Evolutionary conservation across 2,888 invertebrate species (phyloP).

Genomic region (Patella depressa): DNA sequence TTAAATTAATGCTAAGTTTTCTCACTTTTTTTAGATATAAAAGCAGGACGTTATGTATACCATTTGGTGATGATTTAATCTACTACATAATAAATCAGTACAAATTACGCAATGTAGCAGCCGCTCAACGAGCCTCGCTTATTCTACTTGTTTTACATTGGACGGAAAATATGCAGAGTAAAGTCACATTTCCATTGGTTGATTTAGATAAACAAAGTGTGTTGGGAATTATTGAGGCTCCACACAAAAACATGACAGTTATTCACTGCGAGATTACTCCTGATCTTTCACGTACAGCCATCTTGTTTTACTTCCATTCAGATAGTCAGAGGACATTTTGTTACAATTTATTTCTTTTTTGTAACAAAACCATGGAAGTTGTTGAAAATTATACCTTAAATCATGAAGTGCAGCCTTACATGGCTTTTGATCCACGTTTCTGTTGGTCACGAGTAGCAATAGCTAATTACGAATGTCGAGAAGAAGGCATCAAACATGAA

Average conservation of each 20-base stretch:
- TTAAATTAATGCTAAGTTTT: too few relatives aligned
- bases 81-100: constrained; percentile 17
- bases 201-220: constrained; percentile 22
- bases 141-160: constrained; percentile 35
- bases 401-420: constrained; percentile 42
- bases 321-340: constrained; percentile 26
- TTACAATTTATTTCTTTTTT: constrained; percentile 40
- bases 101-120: constrained; percentile 29
- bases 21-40: background rate
- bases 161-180: constrained; percentile 26
- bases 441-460: constrained; percentile 36
- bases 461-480: constrained; percentile 34
- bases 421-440: constrained; percentile 43
- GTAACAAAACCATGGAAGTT: constrained; percentile 30
- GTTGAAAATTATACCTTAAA: constrained; percentile 33
- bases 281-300: constrained; percentile 32
- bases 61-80: background rate
- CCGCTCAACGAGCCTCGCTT: constrained; percentile 25
- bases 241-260: constrained; percentile 38
- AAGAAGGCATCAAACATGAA: constrained; percentile 29
- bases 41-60: background rate
- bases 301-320: constrained; percentile 35
- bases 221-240: constrained; percentile 29
- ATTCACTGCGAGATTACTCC: constrained; percentile 42
- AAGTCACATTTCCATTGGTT: constrained; percentile 32